phyloP scores from a whole-genome alignment of 2,113 vertebrate genomes.

The Forbesichthys papilliferus region DNA sequence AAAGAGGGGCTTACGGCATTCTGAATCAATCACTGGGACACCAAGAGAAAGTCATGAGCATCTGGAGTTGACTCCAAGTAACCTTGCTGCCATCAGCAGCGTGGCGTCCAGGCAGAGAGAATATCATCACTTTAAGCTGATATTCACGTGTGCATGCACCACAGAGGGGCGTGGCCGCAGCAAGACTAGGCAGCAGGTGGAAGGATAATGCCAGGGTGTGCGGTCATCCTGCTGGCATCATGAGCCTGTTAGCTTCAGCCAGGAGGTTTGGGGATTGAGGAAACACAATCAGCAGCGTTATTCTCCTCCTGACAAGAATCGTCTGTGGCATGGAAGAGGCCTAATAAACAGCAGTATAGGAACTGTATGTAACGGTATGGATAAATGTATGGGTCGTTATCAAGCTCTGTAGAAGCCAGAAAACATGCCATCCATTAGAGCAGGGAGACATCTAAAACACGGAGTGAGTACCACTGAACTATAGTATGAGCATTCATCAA shows the following conservation, averaged over 20 bases:
- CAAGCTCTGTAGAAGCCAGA: too few relatives aligned
- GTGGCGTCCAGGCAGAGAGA: conserved; percentile 18
- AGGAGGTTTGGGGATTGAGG: neutral
- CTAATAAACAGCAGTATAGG: too few relatives aligned
- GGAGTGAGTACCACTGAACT: too few relatives aligned
- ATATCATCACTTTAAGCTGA: conserved; percentile 60
- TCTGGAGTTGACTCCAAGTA: too few relatives aligned
- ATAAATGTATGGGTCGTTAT: neutral
- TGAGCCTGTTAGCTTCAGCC: neutral
- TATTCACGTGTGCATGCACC: conserved; percentile 70
- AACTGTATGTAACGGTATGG: too few relatives aligned
- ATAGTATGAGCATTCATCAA: too few relatives aligned
- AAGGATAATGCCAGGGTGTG: conserved; percentile 65
- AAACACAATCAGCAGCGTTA: neutral
- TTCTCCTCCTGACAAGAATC: neutral
- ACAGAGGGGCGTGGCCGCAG: conserved; percentile 50
- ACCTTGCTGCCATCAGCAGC: too few relatives aligned
- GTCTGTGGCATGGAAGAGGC: too few relatives aligned
- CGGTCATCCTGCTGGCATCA: neutral
- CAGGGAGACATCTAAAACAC: too few relatives aligned
- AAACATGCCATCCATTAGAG: neutral
- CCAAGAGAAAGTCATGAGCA: too few relatives aligned
- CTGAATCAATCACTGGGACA: too few relatives aligned
- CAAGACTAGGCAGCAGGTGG: conserved; percentile 53
- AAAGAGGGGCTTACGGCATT: too few relatives aligned